These are phyloP conservation scores for Marronus borbonicus DNA, from an alignment of 2,888 invertebrate species.

Conservation along the genomic window DNA sequence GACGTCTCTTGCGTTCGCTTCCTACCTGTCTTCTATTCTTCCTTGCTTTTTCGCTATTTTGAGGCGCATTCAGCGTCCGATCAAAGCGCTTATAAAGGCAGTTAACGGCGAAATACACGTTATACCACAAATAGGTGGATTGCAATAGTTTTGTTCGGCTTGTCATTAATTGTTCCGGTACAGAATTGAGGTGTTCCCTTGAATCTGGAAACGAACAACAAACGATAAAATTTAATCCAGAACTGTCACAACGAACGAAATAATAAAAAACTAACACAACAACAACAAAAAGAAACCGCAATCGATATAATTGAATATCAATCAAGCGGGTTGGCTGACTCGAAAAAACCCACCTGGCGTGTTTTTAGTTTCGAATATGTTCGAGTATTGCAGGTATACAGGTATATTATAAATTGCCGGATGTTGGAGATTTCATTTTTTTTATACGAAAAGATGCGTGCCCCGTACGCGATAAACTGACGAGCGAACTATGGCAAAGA, in stretches of 20 bases:
- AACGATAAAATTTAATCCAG: neutral
- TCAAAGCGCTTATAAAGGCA: neutral
- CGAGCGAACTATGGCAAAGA: no score
- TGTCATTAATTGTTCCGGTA: slow-evolving; percentile 14
- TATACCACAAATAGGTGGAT: slow-evolving; percentile 21
- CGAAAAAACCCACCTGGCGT: slow-evolving; percentile 3
- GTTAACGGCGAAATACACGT: slow-evolving; percentile 15
- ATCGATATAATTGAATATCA: neutral
- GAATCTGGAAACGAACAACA: neutral
- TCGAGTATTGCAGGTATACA: no score
- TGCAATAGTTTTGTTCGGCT: slow-evolving; percentile 16
- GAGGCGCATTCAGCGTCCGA: neutral
- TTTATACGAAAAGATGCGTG: neutral
- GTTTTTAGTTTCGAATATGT: neutral
- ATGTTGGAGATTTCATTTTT: no score
- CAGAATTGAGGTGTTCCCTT: neutral
- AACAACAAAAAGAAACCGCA: no score
- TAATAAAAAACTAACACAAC: neutral
- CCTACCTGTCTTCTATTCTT: neutral
- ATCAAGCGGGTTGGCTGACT: neutral
- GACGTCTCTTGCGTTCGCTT: neutral
- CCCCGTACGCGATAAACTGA: neutral
- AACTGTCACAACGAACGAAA: neutral
- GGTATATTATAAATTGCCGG: no score
- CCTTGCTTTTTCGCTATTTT: neutral